These are phyloP conservation scores for Seira sanloemensis DNA, from an alignment of 2,888 invertebrate species.

Conservation along the genomic window DNA sequence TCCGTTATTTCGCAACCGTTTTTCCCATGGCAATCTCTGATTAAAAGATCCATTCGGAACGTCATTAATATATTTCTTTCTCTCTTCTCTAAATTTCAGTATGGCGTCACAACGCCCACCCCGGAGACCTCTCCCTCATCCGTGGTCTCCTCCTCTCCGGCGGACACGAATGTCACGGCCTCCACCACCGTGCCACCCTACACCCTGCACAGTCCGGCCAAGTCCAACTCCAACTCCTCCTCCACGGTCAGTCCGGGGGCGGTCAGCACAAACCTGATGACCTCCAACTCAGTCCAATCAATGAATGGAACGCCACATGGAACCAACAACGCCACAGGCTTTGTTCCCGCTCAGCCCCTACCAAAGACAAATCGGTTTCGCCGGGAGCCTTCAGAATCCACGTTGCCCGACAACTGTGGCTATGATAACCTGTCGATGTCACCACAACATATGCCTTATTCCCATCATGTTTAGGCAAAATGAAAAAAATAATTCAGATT, in stretches of 20 bases:
- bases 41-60: too few relatives aligned
- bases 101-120: constrained; percentile 48
- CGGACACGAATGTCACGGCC: constrained; percentile 38
- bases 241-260: constrained; percentile 18
- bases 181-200: constrained; percentile 5
- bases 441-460: constrained; percentile 40
- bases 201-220: neutral
- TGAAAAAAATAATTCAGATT: too few relatives aligned
- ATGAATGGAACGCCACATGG: neutral
- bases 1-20: too few relatives aligned
- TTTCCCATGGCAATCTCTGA: too few relatives aligned
- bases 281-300: constrained; percentile 14
- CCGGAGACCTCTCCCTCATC: constrained; percentile 42
- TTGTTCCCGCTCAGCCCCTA: neutral
- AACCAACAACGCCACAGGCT: constrained; percentile 1
- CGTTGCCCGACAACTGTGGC: constrained; percentile 61
- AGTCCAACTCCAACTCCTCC: neutral
- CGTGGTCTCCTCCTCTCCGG: constrained; percentile 36
- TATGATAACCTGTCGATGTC: constrained; percentile 68
- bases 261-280: constrained; percentile 28
- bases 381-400: constrained; percentile 68
- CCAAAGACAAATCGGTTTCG: constrained; percentile 50
- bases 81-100: too few relatives aligned
- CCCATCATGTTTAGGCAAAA: constrained; percentile 45
- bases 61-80: too few relatives aligned